Percentiles rank a stretch among this genome's conserved stretches.
Evolutionary conservation across 2,113 vertebrate genomes (phyloP).

Genomic region (Myotis lucifugus): DNA sequence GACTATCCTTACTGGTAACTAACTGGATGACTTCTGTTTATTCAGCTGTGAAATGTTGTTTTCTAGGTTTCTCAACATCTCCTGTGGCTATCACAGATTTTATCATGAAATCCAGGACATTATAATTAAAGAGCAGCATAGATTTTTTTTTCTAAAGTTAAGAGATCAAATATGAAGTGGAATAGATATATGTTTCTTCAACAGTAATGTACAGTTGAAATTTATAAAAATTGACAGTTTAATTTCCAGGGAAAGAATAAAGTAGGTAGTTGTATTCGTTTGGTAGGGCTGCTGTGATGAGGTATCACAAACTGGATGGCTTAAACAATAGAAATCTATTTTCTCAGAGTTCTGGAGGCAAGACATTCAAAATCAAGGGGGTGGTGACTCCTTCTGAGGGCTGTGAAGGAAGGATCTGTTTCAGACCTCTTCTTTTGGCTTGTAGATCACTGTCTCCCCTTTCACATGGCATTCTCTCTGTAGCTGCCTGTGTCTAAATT

Average conservation of each 20-base stretch:
- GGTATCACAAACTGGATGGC: neutral
- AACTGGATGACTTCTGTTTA: neutral
- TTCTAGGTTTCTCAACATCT: neutral
- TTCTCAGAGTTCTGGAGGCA: neutral
- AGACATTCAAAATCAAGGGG: neutral
- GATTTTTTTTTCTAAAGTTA: neutral
- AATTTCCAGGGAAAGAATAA: neutral
- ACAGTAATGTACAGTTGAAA: neutral
- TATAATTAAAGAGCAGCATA: neutral
- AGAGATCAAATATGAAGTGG: constrained; percentile 9
- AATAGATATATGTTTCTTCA: neutral
- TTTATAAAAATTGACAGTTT: neutral
- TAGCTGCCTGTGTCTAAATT: neutral
- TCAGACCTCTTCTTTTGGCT: neutral
- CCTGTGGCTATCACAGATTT: neutral
- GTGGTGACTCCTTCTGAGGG: neutral
- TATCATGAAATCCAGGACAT: neutral
- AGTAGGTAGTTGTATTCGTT: neutral
- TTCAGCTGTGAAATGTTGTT: neutral
- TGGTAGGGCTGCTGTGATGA: neutral
- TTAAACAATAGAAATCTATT: neutral
- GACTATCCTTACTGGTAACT: neutral
- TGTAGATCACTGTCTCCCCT: neutral
- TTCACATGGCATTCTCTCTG: neutral
- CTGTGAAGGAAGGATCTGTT: neutral